Evolutionary conservation across 2,113 vertebrate genomes (phyloP).

Genomic region (Dromas ardeola): DNA sequence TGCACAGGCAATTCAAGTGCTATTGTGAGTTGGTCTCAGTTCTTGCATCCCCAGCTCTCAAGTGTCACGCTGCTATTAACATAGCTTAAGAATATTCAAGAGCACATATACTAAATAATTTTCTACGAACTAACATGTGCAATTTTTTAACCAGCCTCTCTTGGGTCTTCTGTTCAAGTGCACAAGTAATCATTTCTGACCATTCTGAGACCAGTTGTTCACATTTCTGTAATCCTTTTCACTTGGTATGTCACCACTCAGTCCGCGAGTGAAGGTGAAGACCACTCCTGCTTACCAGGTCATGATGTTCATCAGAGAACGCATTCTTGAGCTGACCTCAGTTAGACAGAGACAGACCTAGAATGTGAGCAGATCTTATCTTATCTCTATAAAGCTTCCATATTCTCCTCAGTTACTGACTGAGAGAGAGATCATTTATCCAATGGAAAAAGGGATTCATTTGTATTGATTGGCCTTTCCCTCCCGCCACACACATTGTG

Average conservation of each 20-base stretch:
- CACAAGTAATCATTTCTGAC: not conserved
- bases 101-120: not conserved
- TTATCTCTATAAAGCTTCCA: not conserved
- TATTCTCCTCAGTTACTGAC: not conserved
- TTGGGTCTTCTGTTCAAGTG: not conserved
- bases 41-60: not conserved
- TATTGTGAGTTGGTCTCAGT: not conserved
- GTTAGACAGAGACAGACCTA: not conserved
- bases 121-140: not conserved
- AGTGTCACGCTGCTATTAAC: not conserved
- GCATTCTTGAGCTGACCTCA: not conserved
- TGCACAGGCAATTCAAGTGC: not conserved
- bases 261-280: not conserved
- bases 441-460: conserved; percentile 33
- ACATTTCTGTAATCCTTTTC: not conserved
- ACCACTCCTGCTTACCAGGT: not conserved
- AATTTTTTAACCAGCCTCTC: not conserved
- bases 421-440: not conserved
- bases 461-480: conserved; percentile 5
- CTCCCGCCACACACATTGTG: not conserved
- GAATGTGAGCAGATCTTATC: not conserved
- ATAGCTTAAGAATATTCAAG: not conserved
- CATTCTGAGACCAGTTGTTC: not conserved
- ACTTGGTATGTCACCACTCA: not conserved
- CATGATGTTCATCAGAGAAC: not conserved